phyloP scores from a whole-genome alignment of 2,888 invertebrate genomes.

The Chaitophorus viminalis region DNA sequence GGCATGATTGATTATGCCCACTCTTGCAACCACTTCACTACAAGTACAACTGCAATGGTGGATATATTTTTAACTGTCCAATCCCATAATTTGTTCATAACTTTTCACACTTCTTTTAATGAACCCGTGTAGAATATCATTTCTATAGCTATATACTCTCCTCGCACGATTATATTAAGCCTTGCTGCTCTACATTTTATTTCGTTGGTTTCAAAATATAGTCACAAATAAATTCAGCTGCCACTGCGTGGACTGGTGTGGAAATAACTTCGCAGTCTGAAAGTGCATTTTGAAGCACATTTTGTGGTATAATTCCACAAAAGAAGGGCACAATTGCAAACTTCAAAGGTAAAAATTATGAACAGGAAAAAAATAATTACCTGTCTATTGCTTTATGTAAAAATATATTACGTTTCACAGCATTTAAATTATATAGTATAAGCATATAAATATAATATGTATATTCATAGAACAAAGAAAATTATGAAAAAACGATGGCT shows the following conservation, averaged over 20 bases:
- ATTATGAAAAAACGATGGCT: too few species aligned
- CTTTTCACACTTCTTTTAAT: not conserved
- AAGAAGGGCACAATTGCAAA: not conserved
- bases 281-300: not conserved
- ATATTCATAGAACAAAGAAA: too few species aligned
- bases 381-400: too few species aligned
- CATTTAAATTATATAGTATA: too few species aligned
- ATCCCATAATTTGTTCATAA: not conserved
- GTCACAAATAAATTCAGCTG: not conserved
- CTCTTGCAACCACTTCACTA: not conserved
- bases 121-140: not conserved
- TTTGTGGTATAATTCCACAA: too few species aligned
- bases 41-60: not conserved
- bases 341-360: not conserved
- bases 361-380: not conserved
- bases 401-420: too few species aligned
- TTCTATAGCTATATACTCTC: too few species aligned
- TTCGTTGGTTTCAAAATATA: not conserved
- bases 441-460: too few species aligned
- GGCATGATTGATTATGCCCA: not conserved
- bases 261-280: not conserved
- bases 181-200: not conserved
- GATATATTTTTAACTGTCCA: not conserved
- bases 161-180: not conserved
- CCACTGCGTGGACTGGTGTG: not conserved